Evolutionary conservation across 2,888 invertebrate genomes (phyloP), one percentile per base, ranked within the genome.

Genomic region (Cheilosia vernalis): DNA sequence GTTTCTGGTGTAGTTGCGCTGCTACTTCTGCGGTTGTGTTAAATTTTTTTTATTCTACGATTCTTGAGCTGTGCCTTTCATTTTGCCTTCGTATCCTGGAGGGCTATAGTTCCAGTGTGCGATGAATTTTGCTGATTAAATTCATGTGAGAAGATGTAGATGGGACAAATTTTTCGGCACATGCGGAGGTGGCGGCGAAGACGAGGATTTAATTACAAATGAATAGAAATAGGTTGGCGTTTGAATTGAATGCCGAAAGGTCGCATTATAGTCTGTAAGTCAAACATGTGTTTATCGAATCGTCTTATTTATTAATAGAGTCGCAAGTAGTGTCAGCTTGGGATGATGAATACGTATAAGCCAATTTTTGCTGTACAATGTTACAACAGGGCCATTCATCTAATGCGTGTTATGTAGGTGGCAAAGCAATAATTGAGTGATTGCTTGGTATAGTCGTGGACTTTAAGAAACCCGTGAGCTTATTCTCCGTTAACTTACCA

Each of bases 151-250:
- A 13, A 17, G 67, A 53, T 30, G 30, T 6, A 6, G 30, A 30
- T 2, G 27, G 33, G 9, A 4, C 33, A n/a, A 5, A 10, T 5
- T 15, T 17, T 13, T 2, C 40, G 27, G 42, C 44, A 19, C 63
- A 58, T 74, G 53, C 30, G 42, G n/a, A 13, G n/a, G n/a, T 30
- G 56, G 17, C 47, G 51, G 55, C 24, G 58, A 17, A 58, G 51
- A 76, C 76, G 67, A 58, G 74, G 58, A 76, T 77, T 69, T 69
- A 69, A 69, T 77, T 77, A 69, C 77, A 69, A 77, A 67, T 77
- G 77, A 78, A 69, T 78, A 63, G 63, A 27, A 27, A 33, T 55
- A 47, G 58, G 21, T 76, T 44, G 15, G n/a, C 42, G 60, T 67
- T 33, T 49, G 60, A 53, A 51, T 17, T 30, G n/a, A 58, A 60